Conservation (phyloP, 2,888 invertebrate species). For the Caenorhabditis angaria region DNA sequence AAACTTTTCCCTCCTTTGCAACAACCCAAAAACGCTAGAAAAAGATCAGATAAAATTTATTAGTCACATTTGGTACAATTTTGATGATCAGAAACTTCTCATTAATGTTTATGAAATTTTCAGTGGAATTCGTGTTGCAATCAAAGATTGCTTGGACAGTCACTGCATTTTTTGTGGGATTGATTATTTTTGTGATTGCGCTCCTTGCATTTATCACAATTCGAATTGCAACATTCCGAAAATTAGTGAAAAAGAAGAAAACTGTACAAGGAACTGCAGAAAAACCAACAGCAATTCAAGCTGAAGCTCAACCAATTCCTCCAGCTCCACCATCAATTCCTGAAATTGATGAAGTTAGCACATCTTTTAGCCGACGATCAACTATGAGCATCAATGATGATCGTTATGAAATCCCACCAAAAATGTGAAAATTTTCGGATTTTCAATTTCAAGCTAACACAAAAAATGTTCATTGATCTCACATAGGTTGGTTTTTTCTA, state of each 20-base stretch:
- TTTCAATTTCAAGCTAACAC: too few relatives aligned
- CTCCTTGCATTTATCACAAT: not conserved
- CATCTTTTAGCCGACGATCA: conserved; percentile 3
- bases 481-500: not conserved
- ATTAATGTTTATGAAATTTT: not conserved
- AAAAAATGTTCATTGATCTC: not conserved
- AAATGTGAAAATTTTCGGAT: not conserved
- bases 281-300: not conserved
- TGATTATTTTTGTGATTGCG: not conserved
- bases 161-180: not conserved
- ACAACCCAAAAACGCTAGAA: not conserved
- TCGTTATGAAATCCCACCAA: not conserved
- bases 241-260: not conserved
- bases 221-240: conserved; percentile 3
- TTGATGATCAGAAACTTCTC: too few relatives aligned
- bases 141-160: not conserved
- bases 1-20: too few relatives aligned
- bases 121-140: not conserved
- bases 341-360: not conserved
- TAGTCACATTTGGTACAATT: not conserved
- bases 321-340: not conserved
- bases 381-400: conserved; percentile 3
- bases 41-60: not conserved
- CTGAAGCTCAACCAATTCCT: not conserved
- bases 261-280: not conserved